phyloP scores from a whole-genome alignment of 2,888 invertebrate species.

The Lepetodrilus schrolli region DNA sequence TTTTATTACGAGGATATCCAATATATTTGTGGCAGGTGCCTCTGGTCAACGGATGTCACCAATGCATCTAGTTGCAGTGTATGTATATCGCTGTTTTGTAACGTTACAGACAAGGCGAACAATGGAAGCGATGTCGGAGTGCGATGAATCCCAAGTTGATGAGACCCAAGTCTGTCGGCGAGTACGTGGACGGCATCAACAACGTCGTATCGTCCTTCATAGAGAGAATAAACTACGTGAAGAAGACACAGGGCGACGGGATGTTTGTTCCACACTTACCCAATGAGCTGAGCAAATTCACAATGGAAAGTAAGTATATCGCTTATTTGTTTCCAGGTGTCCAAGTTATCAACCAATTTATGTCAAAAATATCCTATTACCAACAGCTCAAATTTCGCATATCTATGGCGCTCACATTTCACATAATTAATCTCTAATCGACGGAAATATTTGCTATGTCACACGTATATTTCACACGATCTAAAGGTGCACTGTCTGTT shows the following conservation, averaged over 20 bases:
- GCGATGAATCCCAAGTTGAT: slow-evolving; percentile 62
- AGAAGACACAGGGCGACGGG: slow-evolving; percentile 76
- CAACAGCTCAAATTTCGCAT: too few species aligned
- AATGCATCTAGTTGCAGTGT: too few species aligned
- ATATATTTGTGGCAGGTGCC: too few species aligned
- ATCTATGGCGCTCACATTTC: too few species aligned
- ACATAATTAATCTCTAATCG: too few species aligned
- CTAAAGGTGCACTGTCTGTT: neutral
- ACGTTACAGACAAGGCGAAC: slow-evolving; percentile 61
- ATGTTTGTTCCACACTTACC: slow-evolving; percentile 71
- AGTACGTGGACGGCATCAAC: slow-evolving; percentile 61
- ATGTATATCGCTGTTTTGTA: neutral
- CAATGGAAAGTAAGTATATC: slow-evolving; percentile 71
- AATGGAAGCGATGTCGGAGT: slow-evolving; percentile 67
- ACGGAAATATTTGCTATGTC: too few species aligned
- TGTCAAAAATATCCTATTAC: too few species aligned
- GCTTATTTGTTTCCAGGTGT: too few species aligned
- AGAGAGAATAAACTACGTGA: slow-evolving; percentile 53
- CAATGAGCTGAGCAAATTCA: slow-evolving; percentile 70
- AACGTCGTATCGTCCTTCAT: slow-evolving; percentile 63
- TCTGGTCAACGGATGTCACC: too few species aligned
- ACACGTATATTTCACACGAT: too few species aligned
- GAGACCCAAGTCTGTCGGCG: slow-evolving; percentile 55
- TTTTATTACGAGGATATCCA: too few species aligned
- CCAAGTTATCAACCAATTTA: too few species aligned